phyloP scores from a whole-genome alignment of 2,888 invertebrate genomes.

The Lasioglossum malachurum region DNA sequence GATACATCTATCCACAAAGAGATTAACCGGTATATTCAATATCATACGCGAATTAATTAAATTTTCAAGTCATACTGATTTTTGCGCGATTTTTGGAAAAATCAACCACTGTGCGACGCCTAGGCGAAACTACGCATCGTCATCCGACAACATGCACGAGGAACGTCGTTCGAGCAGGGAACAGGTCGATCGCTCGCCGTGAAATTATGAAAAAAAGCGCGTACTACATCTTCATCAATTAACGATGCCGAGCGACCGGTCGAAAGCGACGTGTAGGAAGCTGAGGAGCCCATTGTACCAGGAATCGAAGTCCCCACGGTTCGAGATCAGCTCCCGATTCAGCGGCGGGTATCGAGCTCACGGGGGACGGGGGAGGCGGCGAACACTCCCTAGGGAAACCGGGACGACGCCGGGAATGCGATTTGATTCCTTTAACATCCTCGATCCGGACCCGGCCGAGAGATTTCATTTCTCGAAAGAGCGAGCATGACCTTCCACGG shows the following conservation, averaged over 20 bases:
- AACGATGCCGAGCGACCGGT: slow-evolving; percentile 72
- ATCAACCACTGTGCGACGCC: not conserved
- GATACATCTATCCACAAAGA: no score
- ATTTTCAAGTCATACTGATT: no score
- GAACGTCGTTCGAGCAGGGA: not conserved
- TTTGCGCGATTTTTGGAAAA: no score
- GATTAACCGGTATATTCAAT: no score
- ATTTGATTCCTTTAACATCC: slow-evolving; percentile 80
- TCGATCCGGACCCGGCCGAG: slow-evolving; percentile 35
- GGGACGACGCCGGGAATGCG: slow-evolving; percentile 74
- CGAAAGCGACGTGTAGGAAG: slow-evolving; percentile 72
- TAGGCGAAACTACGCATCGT: not conserved
- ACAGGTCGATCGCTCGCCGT: slow-evolving; percentile 23
- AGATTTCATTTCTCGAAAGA: slow-evolving; percentile 59
- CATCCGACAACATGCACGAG: slow-evolving; percentile 4
- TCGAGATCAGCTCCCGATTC: slow-evolving; percentile 52
- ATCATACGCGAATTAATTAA: no score
- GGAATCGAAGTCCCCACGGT: slow-evolving; percentile 60
- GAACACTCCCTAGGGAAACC: slow-evolving; percentile 70
- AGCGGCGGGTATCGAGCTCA: slow-evolving; percentile 35
- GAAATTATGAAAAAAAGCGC: slow-evolving; percentile 66
- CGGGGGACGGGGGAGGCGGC: slow-evolving; percentile 36
- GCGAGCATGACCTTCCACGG: slow-evolving; percentile 55
- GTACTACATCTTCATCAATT: slow-evolving; percentile 75
- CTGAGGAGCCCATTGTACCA: slow-evolving; percentile 58